Base-by-base conservation (phyloP, 2,888 invertebrate genomes). In the Agrochola lota region DNA sequence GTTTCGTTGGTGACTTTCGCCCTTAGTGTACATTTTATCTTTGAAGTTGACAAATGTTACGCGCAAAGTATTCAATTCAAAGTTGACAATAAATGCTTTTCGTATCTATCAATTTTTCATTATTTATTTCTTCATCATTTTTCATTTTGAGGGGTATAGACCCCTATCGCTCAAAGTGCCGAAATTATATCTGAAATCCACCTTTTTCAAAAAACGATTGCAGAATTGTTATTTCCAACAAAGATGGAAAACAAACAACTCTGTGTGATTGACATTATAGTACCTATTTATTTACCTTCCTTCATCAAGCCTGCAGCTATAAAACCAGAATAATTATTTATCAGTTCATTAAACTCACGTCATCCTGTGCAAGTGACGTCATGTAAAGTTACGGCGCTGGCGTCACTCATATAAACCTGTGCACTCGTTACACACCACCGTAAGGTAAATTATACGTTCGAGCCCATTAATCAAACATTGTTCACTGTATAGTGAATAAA, bases 301-400 rank as follows among this genome's bases (percentile, higher is more conserved):
- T 43, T 52, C 5, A 40, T 77, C 5, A 57, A 49, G 23, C 15
- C 55, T 40, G 55, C 26, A 20, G 23, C 55, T 49, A 30, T 49
- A 73, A 40, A 43, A 9, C 23, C 17, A 43, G 23, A 23, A 26
- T 76, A 57, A 49, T 82, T 46, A 23, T 12, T 63, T 26, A 63
- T 35, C 46, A 67, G 68, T 76, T 59, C n/a, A 64, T 83, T 78
- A 83, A 66, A 55, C 64, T 55, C 17, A 60, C 69, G 59, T 60
- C 59, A 40, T 60, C 52, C 40, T 57, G 49, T 68, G 49, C 57
- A 76, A 43, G 17, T 78, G 69, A 83, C 52, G 78, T 83, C 55
- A 80, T 52, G 20, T n/a, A 35, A 30, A 46, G 17, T 55, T 55
- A 49, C 52, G 40, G 43, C 12, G n/a, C 23, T 49, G 26, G 17